phyloP scores from a whole-genome alignment of 2,888 invertebrate species.

The Lordiphosa fenestrarum region DNA sequence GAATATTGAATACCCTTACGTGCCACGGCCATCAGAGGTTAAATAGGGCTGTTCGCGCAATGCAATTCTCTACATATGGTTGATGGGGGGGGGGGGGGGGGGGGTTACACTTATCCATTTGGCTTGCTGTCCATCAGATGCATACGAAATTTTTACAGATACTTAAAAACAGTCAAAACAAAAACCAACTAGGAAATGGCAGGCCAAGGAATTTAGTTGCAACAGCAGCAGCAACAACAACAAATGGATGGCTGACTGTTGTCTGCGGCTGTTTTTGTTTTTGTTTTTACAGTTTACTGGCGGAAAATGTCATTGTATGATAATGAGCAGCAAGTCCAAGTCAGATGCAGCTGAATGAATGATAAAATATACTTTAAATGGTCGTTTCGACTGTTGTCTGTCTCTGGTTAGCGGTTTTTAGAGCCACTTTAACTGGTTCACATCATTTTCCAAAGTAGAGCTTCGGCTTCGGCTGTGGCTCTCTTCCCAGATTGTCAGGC shows the following conservation, averaged over 20 bases:
- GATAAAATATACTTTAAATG: conserved; percentile 72
- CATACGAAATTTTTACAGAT: conserved; percentile 71
- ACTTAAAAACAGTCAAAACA: conserved; percentile 69
- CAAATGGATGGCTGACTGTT: conserved; percentile 40
- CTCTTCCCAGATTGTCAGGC: conserved; percentile 55
- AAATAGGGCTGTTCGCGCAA: conserved; percentile 57
- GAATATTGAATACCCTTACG: conserved; percentile 47
- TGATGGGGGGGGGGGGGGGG: background rate
- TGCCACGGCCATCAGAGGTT: conserved; percentile 63
- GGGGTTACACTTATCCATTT: conserved; percentile 45
- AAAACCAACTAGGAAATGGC: conserved; percentile 69
- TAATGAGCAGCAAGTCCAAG: conserved; percentile 70
- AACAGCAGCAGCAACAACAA: conserved; percentile 37
- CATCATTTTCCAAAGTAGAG: conserved; percentile 67
- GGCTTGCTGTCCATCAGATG: conserved; percentile 75
- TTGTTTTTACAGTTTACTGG: conserved; percentile 77
- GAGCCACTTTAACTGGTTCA: conserved; percentile 59
- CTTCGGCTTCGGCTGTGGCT: conserved; percentile 5
- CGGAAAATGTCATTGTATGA: conserved; percentile 73
- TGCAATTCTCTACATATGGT: conserved; percentile 10
- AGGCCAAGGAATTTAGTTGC: conserved; percentile 63
- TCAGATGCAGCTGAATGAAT: conserved; percentile 73
- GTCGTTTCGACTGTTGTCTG: conserved; percentile 71
- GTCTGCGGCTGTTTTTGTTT: conserved; percentile 81
- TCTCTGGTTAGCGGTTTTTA: conserved; percentile 60